Percentiles rank a stretch among this genome's conserved stretches.
Evolutionary conservation across 2,888 invertebrate genomes (phyloP).

Genomic region (Schrankia costaestrigalis): DNA sequence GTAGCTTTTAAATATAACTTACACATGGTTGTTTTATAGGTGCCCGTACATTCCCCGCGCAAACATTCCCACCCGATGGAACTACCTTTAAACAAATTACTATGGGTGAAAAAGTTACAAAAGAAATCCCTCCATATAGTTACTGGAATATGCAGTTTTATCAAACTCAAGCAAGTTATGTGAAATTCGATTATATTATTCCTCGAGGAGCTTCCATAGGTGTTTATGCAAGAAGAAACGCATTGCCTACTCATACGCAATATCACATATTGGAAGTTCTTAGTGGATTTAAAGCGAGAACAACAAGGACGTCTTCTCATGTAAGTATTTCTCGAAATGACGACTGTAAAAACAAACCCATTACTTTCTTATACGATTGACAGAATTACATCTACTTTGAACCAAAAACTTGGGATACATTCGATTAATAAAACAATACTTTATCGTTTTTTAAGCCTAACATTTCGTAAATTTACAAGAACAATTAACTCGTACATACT

Average conservation of each 20-base stretch:
- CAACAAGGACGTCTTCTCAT: constrained; percentile 91
- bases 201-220: constrained; percentile 96
- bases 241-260: constrained; percentile 96
- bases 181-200: constrained; percentile 96
- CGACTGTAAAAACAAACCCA: not conserved
- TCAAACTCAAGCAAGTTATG: constrained; percentile 95
- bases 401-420: too few relatives aligned
- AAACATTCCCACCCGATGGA: constrained; percentile 95
- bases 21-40: constrained; percentile 75
- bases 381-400: too few relatives aligned
- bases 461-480: too few relatives aligned
- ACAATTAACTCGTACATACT: too few relatives aligned
- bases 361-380: not conserved
- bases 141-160: constrained; percentile 99
- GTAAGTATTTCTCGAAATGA: constrained; percentile 83
- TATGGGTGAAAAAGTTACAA: constrained; percentile 91
- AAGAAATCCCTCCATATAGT: constrained; percentile 95
- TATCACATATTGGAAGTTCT: constrained; percentile 97
- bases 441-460: constrained; percentile 10
- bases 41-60: constrained; percentile 92
- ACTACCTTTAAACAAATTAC: constrained; percentile 95
- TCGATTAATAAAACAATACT: not conserved
- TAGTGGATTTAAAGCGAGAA: constrained; percentile 93
- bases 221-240: constrained; percentile 95
- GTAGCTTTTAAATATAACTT: constrained; percentile 18